Evolutionary conservation across 2,888 invertebrate genomes (phyloP).

Genomic region (Lithophane semibrunnea): DNA sequence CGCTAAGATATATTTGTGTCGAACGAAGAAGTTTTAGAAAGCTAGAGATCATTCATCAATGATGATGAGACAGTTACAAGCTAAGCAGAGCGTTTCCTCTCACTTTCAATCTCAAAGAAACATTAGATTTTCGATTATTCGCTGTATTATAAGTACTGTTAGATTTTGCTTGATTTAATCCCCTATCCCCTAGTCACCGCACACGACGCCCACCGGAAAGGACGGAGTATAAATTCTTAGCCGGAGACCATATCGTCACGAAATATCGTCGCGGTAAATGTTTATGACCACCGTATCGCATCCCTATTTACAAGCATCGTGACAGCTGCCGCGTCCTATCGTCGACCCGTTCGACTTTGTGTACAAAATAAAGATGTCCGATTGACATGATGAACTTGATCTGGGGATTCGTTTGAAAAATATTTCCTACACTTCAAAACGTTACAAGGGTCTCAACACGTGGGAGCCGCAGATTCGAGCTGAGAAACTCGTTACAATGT

Average conservation of each 20-base stretch:
- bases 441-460: conserved; percentile 14
- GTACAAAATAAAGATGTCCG: conserved; percentile 45
- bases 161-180: conserved; percentile 2
- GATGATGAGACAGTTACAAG: conserved; percentile 3
- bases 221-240: conserved; percentile 33
- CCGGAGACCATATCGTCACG: conserved; percentile 47
- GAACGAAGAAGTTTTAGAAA: conserved; percentile 14
- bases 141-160: not conserved
- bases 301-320: conserved; percentile 36
- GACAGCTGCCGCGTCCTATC: conserved; percentile 26
- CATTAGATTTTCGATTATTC: not conserved
- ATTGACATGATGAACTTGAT: conserved; percentile 28
- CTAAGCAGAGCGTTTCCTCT: conserved; percentile 1
- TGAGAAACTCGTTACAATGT: conserved; percentile 50
- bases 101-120: not conserved
- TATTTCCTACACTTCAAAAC: not conserved
- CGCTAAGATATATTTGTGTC: not conserved
- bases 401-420: not conserved
- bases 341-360: conserved; percentile 4
- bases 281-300: conserved; percentile 30
- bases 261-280: conserved; percentile 40
- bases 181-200: not conserved
- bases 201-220: conserved; percentile 37
- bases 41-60: conserved; percentile 21
- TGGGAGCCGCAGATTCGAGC: conserved; percentile 22